Evolutionary conservation across 2,113 vertebrate species (phyloP), one percentile per base, ranked within the genome.

Genomic region (Erpornis zantholeuca): DNA sequence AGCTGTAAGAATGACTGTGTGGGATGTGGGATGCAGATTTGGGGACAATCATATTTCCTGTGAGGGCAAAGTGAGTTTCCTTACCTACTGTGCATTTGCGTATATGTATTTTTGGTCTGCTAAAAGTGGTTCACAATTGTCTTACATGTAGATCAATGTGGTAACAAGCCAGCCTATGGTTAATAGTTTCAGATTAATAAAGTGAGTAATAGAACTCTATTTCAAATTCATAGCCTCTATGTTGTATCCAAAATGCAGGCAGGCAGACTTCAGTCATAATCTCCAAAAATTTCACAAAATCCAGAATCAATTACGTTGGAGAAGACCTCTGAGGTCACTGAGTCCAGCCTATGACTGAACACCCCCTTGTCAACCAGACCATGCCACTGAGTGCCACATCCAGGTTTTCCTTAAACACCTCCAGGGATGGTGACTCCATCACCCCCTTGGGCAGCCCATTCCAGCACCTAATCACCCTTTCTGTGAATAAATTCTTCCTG

Each of bases 341-440:
- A 65, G 5, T 31, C 21, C 40, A 71, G 2, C 40, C 35, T 33
- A 3, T 49, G 65, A 10, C 29, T 12, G 6, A 64, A 40, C 11
- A 56, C 12, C 16, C 14, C 17, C 40, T 21, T 25, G 20, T 31
- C 57, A 63, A 15, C 40, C 29, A 47, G 24, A 56, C 29, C 57
- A 25, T 0, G 0, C 21, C 85, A 79, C 20, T 40, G 57, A 40
- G 56, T 71, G 24, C 16, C 15, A 40, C 2, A 0, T 10, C 20
- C 40, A 13, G 56, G 31, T 11, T 49, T 56, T 35, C 21, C 35
- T 47, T 36, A 25, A 54, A 63, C 19, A 31, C 14, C 57, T 56
- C 29, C 56, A 63, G 56, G 9, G 49, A 40, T 2, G 1, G 16
- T 54, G 49, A 63, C 20, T 20, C 29, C 6, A 17, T 5, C 29